Base-by-base conservation (phyloP, 2,797 vertebrate species). In the Syngnathus rostellatus region DNA sequence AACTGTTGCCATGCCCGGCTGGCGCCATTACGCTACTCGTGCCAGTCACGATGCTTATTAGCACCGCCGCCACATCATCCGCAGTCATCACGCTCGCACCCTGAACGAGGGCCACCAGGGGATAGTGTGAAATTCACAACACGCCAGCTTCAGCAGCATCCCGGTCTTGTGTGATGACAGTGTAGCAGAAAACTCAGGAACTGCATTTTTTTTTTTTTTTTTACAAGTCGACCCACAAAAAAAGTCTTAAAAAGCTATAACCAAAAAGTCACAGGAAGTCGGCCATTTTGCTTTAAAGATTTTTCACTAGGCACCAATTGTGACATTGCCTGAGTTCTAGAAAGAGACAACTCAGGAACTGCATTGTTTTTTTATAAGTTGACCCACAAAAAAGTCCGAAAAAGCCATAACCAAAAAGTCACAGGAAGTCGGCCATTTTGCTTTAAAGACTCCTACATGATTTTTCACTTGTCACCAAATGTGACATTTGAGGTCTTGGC, bases 61-160 rank as follows among this genome's bases (percentile, higher is more conserved):
- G 69, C 67, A 48, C 68, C 71, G 51, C 51, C 81, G 68, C 72
- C 11, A 38, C 53, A 45, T 40, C 53, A 23, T 6, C 25, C 14
- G 54, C 25, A 7, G 14, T 68, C 67, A 12, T 80, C 72, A 81
- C 72, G 66, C 64, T 74, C 73, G 50, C 78, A 81, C 75, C 41
- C 64, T 83, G 83, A 84, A 77, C 38, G 19, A 70, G 68, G 81
- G 70, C 72, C 80, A 60, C 50, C 19, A 64, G 57, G 57, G 73
- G 77, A 72, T 31, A 6, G 0, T 43, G 21, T 74, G 61, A 62
- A 63, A 45, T 23, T 46, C n/a, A 46, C 60, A 25, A 45, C 60
- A 17, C 12, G 2, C 21, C 40, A 41, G 19, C 59, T 25, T 73
- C 81, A 72, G 50, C 63, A 69, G 1, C 66, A 45, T 9, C 72